Conservation (phyloP, 2,888 invertebrate species). For the Merodon equestris region DNA sequence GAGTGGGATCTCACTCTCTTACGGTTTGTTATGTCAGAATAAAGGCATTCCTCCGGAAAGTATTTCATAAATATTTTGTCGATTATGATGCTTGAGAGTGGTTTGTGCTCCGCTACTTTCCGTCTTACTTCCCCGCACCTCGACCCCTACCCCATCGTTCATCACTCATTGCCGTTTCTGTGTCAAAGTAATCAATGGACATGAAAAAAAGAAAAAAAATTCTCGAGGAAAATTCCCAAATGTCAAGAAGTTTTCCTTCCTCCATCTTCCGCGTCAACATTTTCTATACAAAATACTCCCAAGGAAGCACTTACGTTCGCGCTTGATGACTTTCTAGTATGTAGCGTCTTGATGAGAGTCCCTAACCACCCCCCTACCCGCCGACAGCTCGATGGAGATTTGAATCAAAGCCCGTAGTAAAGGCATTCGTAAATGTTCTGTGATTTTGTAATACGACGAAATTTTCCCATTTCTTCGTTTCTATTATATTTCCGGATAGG, state of each 20-base stretch:
- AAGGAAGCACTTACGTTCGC: constrained; percentile 36
- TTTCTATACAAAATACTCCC: constrained; percentile 54
- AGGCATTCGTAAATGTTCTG: constrained; percentile 15
- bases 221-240: constrained; percentile 40
- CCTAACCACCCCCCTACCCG: constrained; percentile 1
- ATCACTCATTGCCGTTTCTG: background rate
- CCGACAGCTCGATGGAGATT: constrained; percentile 49
- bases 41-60: background rate
- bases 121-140: too few species aligned
- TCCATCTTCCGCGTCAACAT: constrained; percentile 2
- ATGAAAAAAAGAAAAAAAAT: constrained; percentile 21
- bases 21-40: background rate
- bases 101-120: too few species aligned
- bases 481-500: too few species aligned
- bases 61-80: constrained; percentile 44
- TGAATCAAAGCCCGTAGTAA: constrained; percentile 30
- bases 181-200: constrained; percentile 51
- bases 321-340: background rate
- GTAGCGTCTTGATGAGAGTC: constrained; percentile 34
- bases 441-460: constrained; percentile 11
- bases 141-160: too few species aligned
- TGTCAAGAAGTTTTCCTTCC: constrained; percentile 30
- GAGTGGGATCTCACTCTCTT: too few species aligned
- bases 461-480: background rate
- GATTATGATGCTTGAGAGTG: constrained; percentile 43